A percentile compares a stretch with the other conserved stretches of the same genome.
Evolutionary conservation across 2,888 invertebrate species (phyloP).

Genomic region (Helicoverpa assulta): DNA sequence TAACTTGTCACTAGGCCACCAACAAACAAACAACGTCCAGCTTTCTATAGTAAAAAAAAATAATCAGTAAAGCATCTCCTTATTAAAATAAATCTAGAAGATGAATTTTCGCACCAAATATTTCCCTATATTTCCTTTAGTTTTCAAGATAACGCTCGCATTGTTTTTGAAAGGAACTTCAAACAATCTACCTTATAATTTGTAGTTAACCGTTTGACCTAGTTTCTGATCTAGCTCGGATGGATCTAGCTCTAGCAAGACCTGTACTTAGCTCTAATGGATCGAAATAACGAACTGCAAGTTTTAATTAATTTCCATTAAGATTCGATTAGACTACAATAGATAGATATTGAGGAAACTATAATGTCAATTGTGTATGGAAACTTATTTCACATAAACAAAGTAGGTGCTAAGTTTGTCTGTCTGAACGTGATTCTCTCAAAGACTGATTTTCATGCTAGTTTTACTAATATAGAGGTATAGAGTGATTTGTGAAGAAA

Average conservation of each 20-base stretch:
- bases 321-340: neutral
- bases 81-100: too few species aligned
- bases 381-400: too few species aligned
- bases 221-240: conserved; percentile 1
- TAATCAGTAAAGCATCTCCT: too few species aligned
- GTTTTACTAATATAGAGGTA: too few species aligned
- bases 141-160: neutral
- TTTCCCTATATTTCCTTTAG: neutral
- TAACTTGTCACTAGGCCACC: too few species aligned
- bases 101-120: neutral
- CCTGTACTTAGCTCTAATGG: neutral
- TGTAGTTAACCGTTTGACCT: neutral
- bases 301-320: conserved; percentile 1
- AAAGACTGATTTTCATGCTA: too few species aligned
- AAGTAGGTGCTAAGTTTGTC: too few species aligned
- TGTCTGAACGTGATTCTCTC: too few species aligned
- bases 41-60: too few species aligned
- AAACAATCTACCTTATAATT: conserved; percentile 1
- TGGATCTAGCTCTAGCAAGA: neutral
- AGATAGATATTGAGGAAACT: neutral
- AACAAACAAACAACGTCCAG: too few species aligned
- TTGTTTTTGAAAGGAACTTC: neutral
- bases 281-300: neutral
- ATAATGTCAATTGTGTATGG: too few species aligned
- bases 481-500: too few species aligned